These are phyloP conservation scores for Andrena bicolor DNA, from an alignment of 2,888 invertebrate genomes.

Conservation along the genomic window DNA sequence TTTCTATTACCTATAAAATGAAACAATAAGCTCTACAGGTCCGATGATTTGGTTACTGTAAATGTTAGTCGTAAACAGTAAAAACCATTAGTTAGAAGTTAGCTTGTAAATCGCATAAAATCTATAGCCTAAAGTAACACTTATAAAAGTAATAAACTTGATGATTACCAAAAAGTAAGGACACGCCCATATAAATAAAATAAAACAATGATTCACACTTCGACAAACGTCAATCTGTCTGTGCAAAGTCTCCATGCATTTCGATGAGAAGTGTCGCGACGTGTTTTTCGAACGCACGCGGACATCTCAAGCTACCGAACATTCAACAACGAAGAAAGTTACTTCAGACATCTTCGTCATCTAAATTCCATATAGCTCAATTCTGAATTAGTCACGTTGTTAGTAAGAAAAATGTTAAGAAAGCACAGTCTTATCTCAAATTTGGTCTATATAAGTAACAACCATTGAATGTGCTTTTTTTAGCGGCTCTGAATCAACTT, in stretches of 20 bases:
- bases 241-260: constrained; percentile 11
- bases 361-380: constrained; percentile 27
- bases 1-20: neutral
- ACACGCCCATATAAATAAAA: constrained; percentile 28
- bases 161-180: constrained; percentile 16
- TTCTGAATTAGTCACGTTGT: constrained; percentile 30
- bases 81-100: constrained; percentile 18
- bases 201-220: constrained; percentile 12
- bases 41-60: neutral
- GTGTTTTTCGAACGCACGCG: constrained; percentile 12
- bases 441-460: constrained; percentile 73
- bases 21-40: constrained; percentile 1
- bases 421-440: constrained; percentile 65
- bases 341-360: constrained; percentile 5
- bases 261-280: neutral
- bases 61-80: constrained; percentile 8
- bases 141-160: constrained; percentile 37
- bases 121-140: constrained; percentile 15
- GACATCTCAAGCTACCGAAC: constrained; percentile 17
- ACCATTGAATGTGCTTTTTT: constrained; percentile 74
- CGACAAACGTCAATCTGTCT: neutral
- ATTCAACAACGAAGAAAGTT: constrained; percentile 8
- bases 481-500: constrained; percentile 75
- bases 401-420: constrained; percentile 49
- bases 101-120: constrained; percentile 12